Conservation (phyloP, 1,140 invertebrate genomes). For the Muscidifurax raptorellus region DNA sequence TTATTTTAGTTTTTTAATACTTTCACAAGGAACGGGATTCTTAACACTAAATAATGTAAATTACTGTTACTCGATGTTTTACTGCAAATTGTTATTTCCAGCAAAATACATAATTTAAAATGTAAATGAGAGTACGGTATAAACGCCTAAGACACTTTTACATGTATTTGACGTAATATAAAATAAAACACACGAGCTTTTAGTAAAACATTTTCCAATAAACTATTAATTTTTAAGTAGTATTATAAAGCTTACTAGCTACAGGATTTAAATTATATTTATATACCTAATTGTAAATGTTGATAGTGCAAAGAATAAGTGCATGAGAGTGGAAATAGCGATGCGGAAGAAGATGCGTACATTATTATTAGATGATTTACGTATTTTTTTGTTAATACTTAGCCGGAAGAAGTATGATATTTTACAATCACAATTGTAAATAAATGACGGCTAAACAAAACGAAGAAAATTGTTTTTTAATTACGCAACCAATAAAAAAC, state of each 20-base stretch:
- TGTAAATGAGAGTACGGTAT: too few relatives aligned
- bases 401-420: too few relatives aligned
- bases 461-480: not conserved
- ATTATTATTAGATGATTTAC: not conserved
- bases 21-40: not conserved
- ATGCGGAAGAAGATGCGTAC: not conserved
- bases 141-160: not conserved
- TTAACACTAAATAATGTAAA: not conserved
- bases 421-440: constrained; percentile 28
- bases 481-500: too few relatives aligned
- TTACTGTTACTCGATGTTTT: not conserved
- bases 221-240: constrained; percentile 52
- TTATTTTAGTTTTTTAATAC: too few relatives aligned
- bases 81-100: too few relatives aligned
- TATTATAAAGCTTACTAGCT: constrained; percentile 43
- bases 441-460: constrained; percentile 1
- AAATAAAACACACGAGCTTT: constrained; percentile 13
- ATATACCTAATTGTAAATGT: constrained; percentile 50
- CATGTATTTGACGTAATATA: not conserved
- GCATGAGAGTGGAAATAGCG: not conserved
- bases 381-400: not conserved
- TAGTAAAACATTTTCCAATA: constrained; percentile 27
- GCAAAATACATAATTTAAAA: too few relatives aligned
- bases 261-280: constrained; percentile 56
- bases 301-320: not conserved